Evolutionary conservation across 2,113 vertebrate species (phyloP), one percentile per base, ranked within the genome.

Genomic region (Eretmochelys imbricata): DNA sequence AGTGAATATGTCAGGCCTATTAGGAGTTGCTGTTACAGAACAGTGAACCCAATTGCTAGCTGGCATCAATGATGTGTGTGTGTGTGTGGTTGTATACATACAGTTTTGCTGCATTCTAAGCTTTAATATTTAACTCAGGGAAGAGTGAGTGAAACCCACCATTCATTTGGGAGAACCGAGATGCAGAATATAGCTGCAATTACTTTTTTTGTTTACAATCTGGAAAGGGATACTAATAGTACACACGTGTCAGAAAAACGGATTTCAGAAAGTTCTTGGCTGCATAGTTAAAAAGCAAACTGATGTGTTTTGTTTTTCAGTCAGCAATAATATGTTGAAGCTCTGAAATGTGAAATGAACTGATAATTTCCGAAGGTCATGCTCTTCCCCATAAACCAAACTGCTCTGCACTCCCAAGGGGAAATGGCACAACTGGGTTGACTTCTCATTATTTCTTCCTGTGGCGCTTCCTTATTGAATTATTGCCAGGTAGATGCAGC

Each of bases 401-500:
- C 98, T 98, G 95, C 91, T 99, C 93, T 97, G 94, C 96, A 97
- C 96, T 97, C 98, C 98, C 96, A 91, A 88, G 97, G 97, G 96
- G 89, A 96, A 96, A 94, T 95, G 97, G 96, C 95, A 97, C 96
- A 97, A 98, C 98, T 98, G 98, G 98, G 94, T 96, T 97, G 97
- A 96, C 96, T 94, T 98, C 97, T 98, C 97, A 98, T 99, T 98
- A 98, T 98, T 97, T 97, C 97, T 95, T 98, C 98, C 98, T 96
- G 95, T 97, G 96, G 98, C 2, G 95, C 89, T 54, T 97, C 97
- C 97, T 99, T 98, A 99, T 99, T 99, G 98, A 99, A 98, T 99
- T 99, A 99, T 98, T 98, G 97, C 98, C 98, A 98, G 98, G 98
- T 98, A 98, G 98, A 98, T 97, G 96, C 93, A 97, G 98, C 99